Conservation (phyloP, 2,113 vertebrate species). For the Columba janthina region DNA sequence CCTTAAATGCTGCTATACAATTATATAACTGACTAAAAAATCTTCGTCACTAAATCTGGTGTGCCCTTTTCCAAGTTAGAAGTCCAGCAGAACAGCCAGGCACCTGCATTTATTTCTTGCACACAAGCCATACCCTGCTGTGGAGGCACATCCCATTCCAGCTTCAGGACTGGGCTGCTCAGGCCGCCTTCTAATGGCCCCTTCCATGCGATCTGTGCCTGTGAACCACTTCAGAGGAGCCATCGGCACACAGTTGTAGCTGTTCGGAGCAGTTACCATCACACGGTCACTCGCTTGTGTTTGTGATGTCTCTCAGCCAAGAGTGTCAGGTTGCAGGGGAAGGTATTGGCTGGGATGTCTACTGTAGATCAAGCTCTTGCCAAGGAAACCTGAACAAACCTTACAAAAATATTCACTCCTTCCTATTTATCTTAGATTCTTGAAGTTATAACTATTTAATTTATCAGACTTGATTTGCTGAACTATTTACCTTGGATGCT, state of each 20-base stretch:
- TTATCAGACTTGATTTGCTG: slow-evolving; percentile 26
- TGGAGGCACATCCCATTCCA: background rate
- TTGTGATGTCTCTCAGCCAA: slow-evolving; percentile 70
- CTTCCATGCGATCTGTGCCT: background rate
- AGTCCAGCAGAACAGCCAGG: background rate
- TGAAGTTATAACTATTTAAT: slow-evolving; percentile 41
- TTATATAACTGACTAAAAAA: background rate
- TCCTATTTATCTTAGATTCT: slow-evolving; percentile 56
- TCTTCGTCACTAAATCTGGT: background rate
- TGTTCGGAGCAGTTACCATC: slow-evolving; percentile 12
- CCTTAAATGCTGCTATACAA: background rate
- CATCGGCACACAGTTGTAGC: background rate
- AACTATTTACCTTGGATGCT: slow-evolving; percentile 44
- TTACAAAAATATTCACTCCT: slow-evolving; percentile 30
- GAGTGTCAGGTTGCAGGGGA: slow-evolving; percentile 69
- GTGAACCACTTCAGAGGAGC: background rate
- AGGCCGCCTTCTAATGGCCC: background rate
- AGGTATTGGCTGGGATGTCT: slow-evolving; percentile 50
- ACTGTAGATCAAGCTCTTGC: slow-evolving; percentile 52
- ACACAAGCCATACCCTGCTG: background rate
- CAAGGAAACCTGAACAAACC: slow-evolving; percentile 71
- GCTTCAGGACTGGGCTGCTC: background rate
- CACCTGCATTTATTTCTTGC: background rate
- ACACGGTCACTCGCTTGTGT: slow-evolving; percentile 31
- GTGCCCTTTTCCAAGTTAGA: background rate